Evolutionary conservation across 1,140 invertebrate species (phyloP), one percentile per base, ranked within the genome.

Genomic region (Hylaeus anthracinus): DNA sequence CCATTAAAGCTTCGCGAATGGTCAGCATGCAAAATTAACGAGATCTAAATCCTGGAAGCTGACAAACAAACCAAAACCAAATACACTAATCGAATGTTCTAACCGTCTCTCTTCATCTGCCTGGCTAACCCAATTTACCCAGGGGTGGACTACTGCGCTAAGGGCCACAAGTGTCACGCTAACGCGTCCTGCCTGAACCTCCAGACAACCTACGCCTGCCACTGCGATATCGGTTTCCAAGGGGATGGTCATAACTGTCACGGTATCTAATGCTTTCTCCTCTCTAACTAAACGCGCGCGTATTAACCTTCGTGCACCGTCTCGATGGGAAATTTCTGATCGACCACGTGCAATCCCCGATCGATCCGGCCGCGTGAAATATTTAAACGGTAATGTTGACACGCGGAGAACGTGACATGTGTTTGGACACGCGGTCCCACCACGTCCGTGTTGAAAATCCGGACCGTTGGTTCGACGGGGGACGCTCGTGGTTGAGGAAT

Each of bases 141-240:
- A 97, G 97, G 96, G 85, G 96, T 97, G 90, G 97, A 98, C 94
- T 98, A 98, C 94, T 98, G 97, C 94, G 96, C 95, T 82, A 96
- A 96, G 93, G 97, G 97, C 71, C 96, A 97, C 92, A 95, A 95
- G 85, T 98, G 97, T 93, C 96, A 98, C 92, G 94, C 94, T 89
- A 97, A 97, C 92, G 97, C 97, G 79, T 96, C 96, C 72, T 98
- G 97, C 94, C 95, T 96, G 92, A 98, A 97, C 94, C 95, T 97
- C 84, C 95, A 96, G 93, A 97, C 97, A 80, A 97, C 96, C 79
- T 97, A 97, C 92, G 95, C 96, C 89, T 98, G 97, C 94, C 96
- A 96, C 90, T 98, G 97, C 93, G 96, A 96, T 92, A 94, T 95
- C 89, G 97, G 97, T 88, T 98, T 96, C 94, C 94, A 95, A 86